Conservation (phyloP, 2,797 vertebrate species). For the Setipinna tenuifilis region DNA sequence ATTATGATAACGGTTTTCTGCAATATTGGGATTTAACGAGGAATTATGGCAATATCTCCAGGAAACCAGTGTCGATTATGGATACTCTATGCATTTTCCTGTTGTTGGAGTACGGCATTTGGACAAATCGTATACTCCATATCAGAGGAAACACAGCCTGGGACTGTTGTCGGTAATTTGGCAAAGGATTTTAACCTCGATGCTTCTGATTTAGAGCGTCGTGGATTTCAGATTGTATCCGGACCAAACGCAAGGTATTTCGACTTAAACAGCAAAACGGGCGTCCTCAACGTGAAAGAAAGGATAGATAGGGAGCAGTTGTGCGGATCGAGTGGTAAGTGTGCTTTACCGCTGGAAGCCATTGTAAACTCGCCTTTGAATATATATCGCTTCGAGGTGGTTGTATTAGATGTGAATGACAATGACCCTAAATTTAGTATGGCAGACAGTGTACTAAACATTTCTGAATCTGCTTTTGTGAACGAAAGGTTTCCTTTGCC, state of each 20-base stretch:
- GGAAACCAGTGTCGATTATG: slow-evolving; percentile 5
- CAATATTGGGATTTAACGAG: not conserved
- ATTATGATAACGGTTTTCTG: slow-evolving; percentile 13
- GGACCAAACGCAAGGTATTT: slow-evolving; percentile 58
- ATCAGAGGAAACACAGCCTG: slow-evolving; percentile 73
- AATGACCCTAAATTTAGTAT: slow-evolving; percentile 43
- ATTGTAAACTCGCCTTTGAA: slow-evolving; percentile 46
- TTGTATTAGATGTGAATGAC: slow-evolving; percentile 55
- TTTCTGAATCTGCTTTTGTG: slow-evolving; percentile 56
- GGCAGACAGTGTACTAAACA: slow-evolving; percentile 39
- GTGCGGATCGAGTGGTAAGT: slow-evolving; percentile 47
- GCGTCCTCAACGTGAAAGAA: slow-evolving; percentile 53
- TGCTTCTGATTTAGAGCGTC: slow-evolving; percentile 64
- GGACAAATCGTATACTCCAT: slow-evolving; percentile 74
- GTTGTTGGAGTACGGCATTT: slow-evolving; percentile 54
- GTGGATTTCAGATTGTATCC: slow-evolving; percentile 68
- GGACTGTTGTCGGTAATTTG: slow-evolving; percentile 74
- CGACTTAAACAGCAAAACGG: slow-evolving; percentile 54
- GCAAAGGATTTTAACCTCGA: slow-evolving; percentile 75
- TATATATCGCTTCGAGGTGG: slow-evolving; percentile 51
- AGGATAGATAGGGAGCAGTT: slow-evolving; percentile 58
- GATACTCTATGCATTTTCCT: slow-evolving; percentile 19
- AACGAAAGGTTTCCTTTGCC: slow-evolving; percentile 48
- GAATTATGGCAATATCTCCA: slow-evolving; percentile 31
- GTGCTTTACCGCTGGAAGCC: slow-evolving; percentile 55